These are phyloP conservation scores for Lepidochrysops patricia DNA, from an alignment of 2,888 invertebrate species.

Conservation along the genomic window DNA sequence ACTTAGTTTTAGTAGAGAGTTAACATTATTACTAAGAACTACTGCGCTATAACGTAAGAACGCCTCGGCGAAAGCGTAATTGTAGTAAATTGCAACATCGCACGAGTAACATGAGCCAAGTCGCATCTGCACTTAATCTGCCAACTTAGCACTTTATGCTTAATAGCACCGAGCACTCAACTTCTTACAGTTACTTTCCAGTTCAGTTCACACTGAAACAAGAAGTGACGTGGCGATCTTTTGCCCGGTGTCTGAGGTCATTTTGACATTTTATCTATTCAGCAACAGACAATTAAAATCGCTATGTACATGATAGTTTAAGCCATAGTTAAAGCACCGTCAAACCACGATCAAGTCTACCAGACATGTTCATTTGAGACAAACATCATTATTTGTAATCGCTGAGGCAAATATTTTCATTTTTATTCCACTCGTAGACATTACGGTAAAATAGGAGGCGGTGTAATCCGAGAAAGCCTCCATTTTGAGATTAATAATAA, in stretches of 20 bases:
- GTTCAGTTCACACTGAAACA: no score
- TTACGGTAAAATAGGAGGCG: background rate
- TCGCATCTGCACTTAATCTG: background rate
- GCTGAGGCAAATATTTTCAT: background rate
- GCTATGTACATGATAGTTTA: no score
- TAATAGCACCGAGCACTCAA: background rate
- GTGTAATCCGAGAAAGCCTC: background rate
- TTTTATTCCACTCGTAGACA: background rate
- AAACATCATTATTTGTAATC: background rate
- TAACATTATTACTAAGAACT: no score
- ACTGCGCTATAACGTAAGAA: no score
- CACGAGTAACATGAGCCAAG: background rate
- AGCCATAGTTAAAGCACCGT: no score
- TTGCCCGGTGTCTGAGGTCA: no score
- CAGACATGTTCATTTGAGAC: no score
- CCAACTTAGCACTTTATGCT: background rate
- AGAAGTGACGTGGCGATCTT: no score
- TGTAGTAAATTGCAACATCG: background rate
- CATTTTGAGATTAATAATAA: conserved; percentile 6
- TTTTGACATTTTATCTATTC: no score
- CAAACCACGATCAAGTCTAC: no score
- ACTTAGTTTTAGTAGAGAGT: no score
- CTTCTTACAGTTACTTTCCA: background rate
- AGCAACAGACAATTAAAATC: no score
- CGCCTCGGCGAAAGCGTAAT: background rate